Evolutionary conservation across 2,888 invertebrate species (phyloP), one percentile per base, ranked within the genome.

Genomic region (Phytoseiulus persimilis): DNA sequence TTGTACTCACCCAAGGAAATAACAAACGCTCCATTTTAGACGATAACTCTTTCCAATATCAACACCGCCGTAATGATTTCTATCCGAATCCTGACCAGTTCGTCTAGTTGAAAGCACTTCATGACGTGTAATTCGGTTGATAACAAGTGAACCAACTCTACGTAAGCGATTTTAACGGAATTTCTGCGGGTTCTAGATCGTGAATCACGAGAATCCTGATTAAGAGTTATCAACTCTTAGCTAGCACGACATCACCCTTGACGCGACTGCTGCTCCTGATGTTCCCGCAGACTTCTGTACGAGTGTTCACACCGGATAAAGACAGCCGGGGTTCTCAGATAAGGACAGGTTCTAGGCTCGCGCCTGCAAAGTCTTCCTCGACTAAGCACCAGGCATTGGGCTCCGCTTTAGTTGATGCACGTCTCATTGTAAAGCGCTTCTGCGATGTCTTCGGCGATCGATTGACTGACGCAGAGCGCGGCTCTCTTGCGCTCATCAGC

Each of bases 401-500:
- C 65, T 65, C 65, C 28, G 28, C 18, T 65, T 28, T 45, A 87
- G 9, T 32, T 33, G 23, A 31, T 84, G 32, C 87, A 87, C 87
- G 87, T 39, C 23, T 87, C 87, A 23, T 32, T 45, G 45, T 45
- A 87, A n/a, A 87, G 33, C 28, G 87, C 87, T 45, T 87, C 87
- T 28, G 87, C 87, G 39, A 87, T 87, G 45, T 87, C 87, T 87
- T 87, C 87, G 11, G 87, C 87, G 87, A 87, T 87, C 33, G 87
- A 87, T 45, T 87, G 87, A 33, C 87, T 87, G n/a, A 87, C 32
- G 33, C 87, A 87, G 32, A 87, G 87, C 23, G 87, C 87, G 39
- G 87, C 87, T 45, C 87, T 33, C 45, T 87, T 87, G 45, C 87
- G 87, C 31, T 87, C 87, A n/a, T 87, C 87, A n/a, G 87, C 87